Evolutionary conservation across 2,113 vertebrate species (phyloP).

Genomic region (Oreotragus oreotragus): DNA sequence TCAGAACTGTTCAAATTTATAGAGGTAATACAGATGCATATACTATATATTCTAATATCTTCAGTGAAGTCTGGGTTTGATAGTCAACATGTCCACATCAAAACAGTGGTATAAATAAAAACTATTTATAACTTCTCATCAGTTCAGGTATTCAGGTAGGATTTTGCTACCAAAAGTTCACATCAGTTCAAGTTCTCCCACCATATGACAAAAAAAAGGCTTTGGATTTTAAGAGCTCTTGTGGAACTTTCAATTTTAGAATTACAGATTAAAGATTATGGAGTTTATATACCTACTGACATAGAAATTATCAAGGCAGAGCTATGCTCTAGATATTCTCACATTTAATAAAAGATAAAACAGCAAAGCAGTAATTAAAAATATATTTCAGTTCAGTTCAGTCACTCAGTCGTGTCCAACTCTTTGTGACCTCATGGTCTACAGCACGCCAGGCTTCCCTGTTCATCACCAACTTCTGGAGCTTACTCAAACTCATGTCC

Average conservation of each 20-base stretch:
- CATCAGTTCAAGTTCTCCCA: background rate
- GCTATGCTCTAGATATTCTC: background rate
- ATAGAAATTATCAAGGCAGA: background rate
- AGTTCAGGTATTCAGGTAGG: background rate
- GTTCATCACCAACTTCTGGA: background rate
- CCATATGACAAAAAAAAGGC: background rate
- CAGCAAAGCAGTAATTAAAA: background rate
- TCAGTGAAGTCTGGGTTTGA: background rate
- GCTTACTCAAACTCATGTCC: background rate
- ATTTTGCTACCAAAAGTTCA: background rate
- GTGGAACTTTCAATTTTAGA: background rate
- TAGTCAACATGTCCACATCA: background rate
- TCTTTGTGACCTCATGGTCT: background rate
- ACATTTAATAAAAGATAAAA: background rate
- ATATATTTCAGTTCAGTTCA: no score
- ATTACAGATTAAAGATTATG: background rate
- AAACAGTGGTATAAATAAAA: background rate
- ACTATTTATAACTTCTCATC: background rate
- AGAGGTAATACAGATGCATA: background rate
- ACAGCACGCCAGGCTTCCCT: background rate
- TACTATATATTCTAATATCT: background rate
- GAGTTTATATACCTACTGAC: background rate
- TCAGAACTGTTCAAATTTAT: background rate
- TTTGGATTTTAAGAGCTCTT: background rate
- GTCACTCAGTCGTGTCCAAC: background rate